Percentiles rank a stretch among this genome's conserved stretches.
phyloP scores from a whole-genome alignment of 2,797 vertebrate species.

The Pogonophryne albipinna region DNA sequence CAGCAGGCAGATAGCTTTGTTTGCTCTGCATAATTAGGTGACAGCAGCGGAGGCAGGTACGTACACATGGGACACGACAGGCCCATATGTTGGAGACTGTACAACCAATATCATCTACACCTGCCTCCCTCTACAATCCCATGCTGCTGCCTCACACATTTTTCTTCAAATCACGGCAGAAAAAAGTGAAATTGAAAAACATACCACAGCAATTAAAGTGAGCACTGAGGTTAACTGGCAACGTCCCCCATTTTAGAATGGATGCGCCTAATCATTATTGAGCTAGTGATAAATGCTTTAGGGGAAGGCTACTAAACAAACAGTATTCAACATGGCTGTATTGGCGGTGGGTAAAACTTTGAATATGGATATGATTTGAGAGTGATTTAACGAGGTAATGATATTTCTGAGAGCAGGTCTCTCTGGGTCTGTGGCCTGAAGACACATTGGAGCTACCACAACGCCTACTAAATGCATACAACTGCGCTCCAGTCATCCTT shows the following conservation, averaged over 20 bases:
- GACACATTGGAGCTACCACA: conserved; percentile 63
- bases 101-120: conserved; percentile 82
- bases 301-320: conserved; percentile 61
- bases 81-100: conserved; percentile 83
- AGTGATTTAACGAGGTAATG: conserved; percentile 77
- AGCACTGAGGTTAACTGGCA: conserved; percentile 72
- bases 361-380: conserved; percentile 72
- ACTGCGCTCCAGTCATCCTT: conserved; percentile 63
- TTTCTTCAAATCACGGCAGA: conserved; percentile 59
- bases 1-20: conserved; percentile 84
- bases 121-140: conserved; percentile 72
- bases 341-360: conserved; percentile 65
- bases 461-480: conserved; percentile 58
- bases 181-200: conserved; percentile 53
- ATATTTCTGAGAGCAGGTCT: conserved; percentile 70
- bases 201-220: conserved; percentile 63
- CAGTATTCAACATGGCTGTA: conserved; percentile 52
- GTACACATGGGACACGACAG: conserved; percentile 84
- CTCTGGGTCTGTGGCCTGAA: conserved; percentile 64
- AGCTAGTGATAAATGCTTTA: conserved; percentile 65
- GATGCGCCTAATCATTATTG: conserved; percentile 67
- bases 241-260: conserved; percentile 58
- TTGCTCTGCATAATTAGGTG: conserved; percentile 86
- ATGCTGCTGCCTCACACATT: conserved; percentile 69
- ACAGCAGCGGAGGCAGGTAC: conserved; percentile 83